phyloP scores from a whole-genome alignment of 2,888 invertebrate genomes.

The Heliconius hortense region DNA sequence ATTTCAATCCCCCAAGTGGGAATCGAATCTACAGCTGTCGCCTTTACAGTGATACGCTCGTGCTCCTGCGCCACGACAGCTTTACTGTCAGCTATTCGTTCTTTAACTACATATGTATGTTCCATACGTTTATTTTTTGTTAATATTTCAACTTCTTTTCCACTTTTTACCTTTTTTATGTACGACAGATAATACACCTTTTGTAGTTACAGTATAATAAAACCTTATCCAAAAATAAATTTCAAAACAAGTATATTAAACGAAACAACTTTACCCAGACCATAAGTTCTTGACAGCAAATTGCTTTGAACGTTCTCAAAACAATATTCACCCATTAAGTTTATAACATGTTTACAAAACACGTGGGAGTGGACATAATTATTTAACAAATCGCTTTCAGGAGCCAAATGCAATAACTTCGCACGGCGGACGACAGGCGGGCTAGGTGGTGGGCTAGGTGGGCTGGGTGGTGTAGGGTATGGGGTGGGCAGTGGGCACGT shows the following conservation, averaged over 20 bases:
- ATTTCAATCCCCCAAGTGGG: no score
- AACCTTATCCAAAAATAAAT: not conserved
- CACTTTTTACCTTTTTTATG: no score
- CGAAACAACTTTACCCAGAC: not conserved
- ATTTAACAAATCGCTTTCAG: conserved; percentile 19
- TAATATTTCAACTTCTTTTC: no score
- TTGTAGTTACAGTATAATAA: not conserved
- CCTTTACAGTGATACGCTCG: no score
- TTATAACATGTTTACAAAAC: conserved; percentile 14
- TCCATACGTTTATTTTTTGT: no score
- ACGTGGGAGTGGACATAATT: conserved; percentile 2
- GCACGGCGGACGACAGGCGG: not conserved
- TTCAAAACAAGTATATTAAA: not conserved
- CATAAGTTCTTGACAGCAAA: conserved; percentile 3
- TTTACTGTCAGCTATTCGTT: no score
- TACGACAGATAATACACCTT: no score
- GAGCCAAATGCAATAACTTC: conserved; percentile 17
- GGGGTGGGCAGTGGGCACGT: conserved; percentile 16
- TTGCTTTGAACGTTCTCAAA: not conserved
- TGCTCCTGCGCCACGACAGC: no score
- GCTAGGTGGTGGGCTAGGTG: not conserved
- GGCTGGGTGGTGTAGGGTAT: not conserved
- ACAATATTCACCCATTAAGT: conserved; percentile 2
- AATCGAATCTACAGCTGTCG: no score
- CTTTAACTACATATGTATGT: no score